These are phyloP conservation scores for Rutilus rutilus DNA, from an alignment of 2,113 vertebrate genomes.

Conservation along the genomic window DNA sequence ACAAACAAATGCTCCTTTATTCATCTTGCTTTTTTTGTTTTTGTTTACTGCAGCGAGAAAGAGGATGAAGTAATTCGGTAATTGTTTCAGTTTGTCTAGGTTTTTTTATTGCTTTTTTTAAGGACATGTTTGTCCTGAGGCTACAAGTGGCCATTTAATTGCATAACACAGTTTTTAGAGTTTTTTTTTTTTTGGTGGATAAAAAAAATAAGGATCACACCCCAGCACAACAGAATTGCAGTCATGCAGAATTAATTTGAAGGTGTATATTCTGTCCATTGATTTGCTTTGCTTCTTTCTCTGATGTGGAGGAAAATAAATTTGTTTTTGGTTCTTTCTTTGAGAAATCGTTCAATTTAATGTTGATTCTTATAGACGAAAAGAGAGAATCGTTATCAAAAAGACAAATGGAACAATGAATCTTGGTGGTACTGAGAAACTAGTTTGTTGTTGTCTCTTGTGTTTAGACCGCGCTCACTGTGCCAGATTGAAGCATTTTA, in stretches of 20 bases:
- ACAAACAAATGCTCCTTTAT: not conserved
- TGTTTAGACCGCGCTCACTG: not conserved
- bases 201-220: not conserved
- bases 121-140: conserved; percentile 3
- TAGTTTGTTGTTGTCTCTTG: conserved; percentile 13
- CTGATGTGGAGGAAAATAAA: not conserved
- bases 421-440: conserved; percentile 3
- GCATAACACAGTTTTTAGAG: not conserved
- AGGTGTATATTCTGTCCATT: not conserved
- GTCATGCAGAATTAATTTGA: not conserved
- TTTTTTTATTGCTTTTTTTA: conserved; percentile 40
- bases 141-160: not conserved
- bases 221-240: not conserved
- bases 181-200: not conserved
- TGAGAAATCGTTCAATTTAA: not conserved
- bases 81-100: conserved; percentile 38
- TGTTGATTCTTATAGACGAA: not conserved
- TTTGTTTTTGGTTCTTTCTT: not conserved
- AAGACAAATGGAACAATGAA: not conserved
- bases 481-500: conserved; percentile 32
- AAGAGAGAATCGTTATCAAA: not conserved
- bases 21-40: not conserved
- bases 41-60: conserved; percentile 40
- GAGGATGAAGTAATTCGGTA: conserved; percentile 11
- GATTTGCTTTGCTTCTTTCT: conserved; percentile 9